Evolutionary conservation across 2,888 invertebrate genomes (phyloP), one percentile per base, ranked within the genome.

Genomic region (Pachliopta kotzebuea): DNA sequence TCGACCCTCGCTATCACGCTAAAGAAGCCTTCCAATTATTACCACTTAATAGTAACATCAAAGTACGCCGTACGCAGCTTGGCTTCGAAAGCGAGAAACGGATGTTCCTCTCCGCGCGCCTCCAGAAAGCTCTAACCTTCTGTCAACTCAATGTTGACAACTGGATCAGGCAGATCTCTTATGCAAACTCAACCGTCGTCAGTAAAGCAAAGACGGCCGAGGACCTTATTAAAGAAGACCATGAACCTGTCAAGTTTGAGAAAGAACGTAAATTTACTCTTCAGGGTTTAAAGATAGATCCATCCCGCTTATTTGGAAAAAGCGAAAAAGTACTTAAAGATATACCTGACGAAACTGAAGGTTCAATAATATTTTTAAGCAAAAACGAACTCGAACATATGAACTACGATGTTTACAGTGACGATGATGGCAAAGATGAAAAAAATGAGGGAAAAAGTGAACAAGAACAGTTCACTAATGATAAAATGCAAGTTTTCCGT

Each of bases 341-440:
- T 73, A 92, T 92, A 59, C 92, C 92, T 0, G 92, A 94, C 67
- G 94, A 94, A 73, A 94, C 93, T 54, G 94, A 94, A 77, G 94
- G 94, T 56, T 94, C 94, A 0, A 94, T 94, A n/a, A 94, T 94
- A 84, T 94, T 94, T 80, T 85, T 94, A 70, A 94, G 93, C 77
- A 94, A 94, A 85, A 93, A 93, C 71, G 94, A 94, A 87, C 85
- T 94, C 72, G 94, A 93, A 76, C 93, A 93, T 74, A 89, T 94
- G 86, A 94, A 94, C 70, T 92, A 91, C 75, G 92, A 92, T 68
- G 90, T 91, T 49, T 92, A 90, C 69, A 92, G 91, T 71, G 92
- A 92, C 56, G 92, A 92, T 67, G 92, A 91, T 67, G 85, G 84
- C 8, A 92, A 91, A 74, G 90, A 90, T 56, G 90, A 91, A 14